These are phyloP conservation scores for Ectemnius lituratus DNA, from an alignment of 2,888 invertebrate species.

Conservation along the genomic window DNA sequence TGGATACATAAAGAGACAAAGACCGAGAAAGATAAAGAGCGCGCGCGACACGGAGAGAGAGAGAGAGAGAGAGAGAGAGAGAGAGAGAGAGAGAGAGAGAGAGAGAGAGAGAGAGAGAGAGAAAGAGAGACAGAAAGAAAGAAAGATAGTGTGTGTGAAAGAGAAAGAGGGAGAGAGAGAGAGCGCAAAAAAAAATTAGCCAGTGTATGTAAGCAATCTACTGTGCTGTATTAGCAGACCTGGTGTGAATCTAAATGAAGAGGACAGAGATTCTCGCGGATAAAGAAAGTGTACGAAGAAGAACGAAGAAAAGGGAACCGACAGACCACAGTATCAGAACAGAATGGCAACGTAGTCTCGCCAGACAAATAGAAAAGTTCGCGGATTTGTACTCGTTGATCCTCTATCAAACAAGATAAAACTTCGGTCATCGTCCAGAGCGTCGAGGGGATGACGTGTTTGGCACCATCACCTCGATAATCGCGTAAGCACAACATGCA, in stretches of 20 bases:
- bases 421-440: slow-evolving; percentile 64
- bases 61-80: slow-evolving; percentile 15
- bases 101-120: slow-evolving; percentile 19
- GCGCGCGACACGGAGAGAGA: slow-evolving; percentile 11
- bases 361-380: slow-evolving; percentile 21
- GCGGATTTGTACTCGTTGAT: slow-evolving; percentile 25
- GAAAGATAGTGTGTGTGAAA: slow-evolving; percentile 19
- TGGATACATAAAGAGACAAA: slow-evolving; percentile 7
- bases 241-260: slow-evolving; percentile 65
- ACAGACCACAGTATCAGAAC: slow-evolving; percentile 7
- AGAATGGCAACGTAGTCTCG: slow-evolving; percentile 31
- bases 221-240: slow-evolving; percentile 68
- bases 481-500: slow-evolving; percentile 78
- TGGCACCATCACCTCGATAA: slow-evolving; percentile 75
- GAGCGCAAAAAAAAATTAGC: slow-evolving; percentile 49
- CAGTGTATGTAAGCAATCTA: slow-evolving; percentile 67
- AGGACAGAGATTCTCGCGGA: slow-evolving; percentile 27
- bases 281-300: slow-evolving; percentile 8
- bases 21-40: slow-evolving; percentile 14
- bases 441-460: slow-evolving; percentile 71
- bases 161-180: slow-evolving; percentile 15
- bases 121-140: slow-evolving; percentile 13
- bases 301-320: slow-evolving; percentile 9
- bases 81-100: slow-evolving; percentile 14
- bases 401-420: slow-evolving; percentile 55